Base-by-base conservation (phyloP, 2,888 invertebrate species). In the Elmis aenea region DNA sequence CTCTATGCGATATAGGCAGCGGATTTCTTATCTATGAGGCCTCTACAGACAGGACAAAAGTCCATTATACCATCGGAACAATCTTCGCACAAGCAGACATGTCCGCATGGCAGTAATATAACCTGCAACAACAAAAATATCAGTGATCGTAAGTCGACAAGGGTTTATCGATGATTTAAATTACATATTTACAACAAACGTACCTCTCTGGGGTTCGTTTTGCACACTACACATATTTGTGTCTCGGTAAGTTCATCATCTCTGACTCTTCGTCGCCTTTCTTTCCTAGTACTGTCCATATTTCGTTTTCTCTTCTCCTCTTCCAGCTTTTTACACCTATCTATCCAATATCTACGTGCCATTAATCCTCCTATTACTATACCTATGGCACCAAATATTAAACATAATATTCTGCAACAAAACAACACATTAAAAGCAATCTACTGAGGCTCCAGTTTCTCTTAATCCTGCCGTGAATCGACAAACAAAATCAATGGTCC, bases 1-100 rank as follows among this genome's bases (percentile, higher is more conserved):
- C 14, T 27, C 66, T 75, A 86, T 36, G 81, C 74, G 45, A 87
- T 83, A 59, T 85, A 89, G 11, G 87, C 86, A 1, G 85, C 82
- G 14, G 83, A 76, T 66, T 81, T 81, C 29, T 78, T 76, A 15
- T 73, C 71, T 43, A 91, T 86, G 41, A 60, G 58, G 48, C 77
- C 71, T 48, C 91, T 73, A 66, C 93, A 93, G 15, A 92, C 76
- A 0, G 93, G 93, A 57, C 93, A 93, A 30, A 66, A 66, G 39
- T 76, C 73, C 9, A 68, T 70, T 38, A 92, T 83, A 57, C 79
- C 77, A 45, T 81, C 78, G 2, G 72, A 64, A 62, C 93, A 93
- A 62, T 91, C 87, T 62, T 86, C 86, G 61, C 93, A 93, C 14
- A 92, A 68, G 55, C 91, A 91, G 3, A 92, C 85, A 63, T 93